Conservation (phyloP, 2,888 invertebrate species). For the Zygothrica quintamaculata region DNA sequence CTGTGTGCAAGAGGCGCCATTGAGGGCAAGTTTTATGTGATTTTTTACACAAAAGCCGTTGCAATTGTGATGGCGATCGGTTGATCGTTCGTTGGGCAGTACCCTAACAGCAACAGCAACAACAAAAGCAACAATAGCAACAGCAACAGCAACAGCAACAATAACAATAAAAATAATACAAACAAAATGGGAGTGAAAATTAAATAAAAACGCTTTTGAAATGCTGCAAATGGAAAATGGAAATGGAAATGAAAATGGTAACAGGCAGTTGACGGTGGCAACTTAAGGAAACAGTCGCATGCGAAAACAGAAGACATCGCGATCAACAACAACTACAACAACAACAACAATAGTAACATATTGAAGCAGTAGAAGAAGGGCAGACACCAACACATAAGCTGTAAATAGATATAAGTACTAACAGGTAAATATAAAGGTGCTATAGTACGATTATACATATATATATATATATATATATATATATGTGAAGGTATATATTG, state of each 20-base stretch:
- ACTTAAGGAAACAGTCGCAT: slow-evolving; percentile 56
- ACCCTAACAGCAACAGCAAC: slow-evolving; percentile 23
- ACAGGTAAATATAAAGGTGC: slow-evolving; percentile 10
- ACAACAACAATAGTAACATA: background rate
- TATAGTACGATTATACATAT: no score
- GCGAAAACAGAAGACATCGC: slow-evolving; percentile 62
- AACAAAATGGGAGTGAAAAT: slow-evolving; percentile 68
- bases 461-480: no score
- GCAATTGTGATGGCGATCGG: slow-evolving; percentile 50
- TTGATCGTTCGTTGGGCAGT: slow-evolving; percentile 38
- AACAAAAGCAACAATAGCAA: slow-evolving; percentile 40
- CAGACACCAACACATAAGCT: slow-evolving; percentile 18
- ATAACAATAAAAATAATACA: slow-evolving; percentile 35
- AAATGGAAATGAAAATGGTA: slow-evolving; percentile 50
- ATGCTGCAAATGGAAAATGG: slow-evolving; percentile 67
- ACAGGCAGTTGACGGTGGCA: slow-evolving; percentile 22
- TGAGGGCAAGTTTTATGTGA: slow-evolving; percentile 82
- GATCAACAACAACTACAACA: slow-evolving; percentile 58
- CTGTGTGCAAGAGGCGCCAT: slow-evolving; percentile 76
- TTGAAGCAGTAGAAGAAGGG: slow-evolving; percentile 8
- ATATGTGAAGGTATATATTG: no score
- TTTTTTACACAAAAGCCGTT: slow-evolving; percentile 77
- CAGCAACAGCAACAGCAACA: slow-evolving; percentile 3
- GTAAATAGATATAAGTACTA: slow-evolving; percentile 27
- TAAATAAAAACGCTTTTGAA: slow-evolving; percentile 69